phyloP scores from a whole-genome alignment of 2,113 vertebrate species.

The Ascaphus truei region DNA sequence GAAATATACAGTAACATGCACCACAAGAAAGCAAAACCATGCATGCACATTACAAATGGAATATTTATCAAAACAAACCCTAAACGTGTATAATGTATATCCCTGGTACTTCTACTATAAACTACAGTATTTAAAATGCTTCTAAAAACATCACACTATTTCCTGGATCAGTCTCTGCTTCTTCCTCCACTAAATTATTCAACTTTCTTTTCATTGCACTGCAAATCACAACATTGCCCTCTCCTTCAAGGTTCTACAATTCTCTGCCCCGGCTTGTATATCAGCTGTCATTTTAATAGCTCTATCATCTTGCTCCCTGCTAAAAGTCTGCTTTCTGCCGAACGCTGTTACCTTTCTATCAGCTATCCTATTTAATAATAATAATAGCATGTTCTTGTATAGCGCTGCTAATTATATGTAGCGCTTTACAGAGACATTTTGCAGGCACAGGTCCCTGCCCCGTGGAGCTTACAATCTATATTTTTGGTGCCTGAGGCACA shows the following conservation, averaged over 20 bases:
- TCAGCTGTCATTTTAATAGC: neutral
- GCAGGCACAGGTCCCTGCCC: no score
- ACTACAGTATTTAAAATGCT: conserved; percentile 2
- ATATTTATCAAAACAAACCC: neutral
- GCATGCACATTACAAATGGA: neutral
- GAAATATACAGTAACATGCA: no score
- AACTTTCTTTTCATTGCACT: conserved; percentile 9
- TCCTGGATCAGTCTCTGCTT: neutral
- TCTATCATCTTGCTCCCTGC: no score
- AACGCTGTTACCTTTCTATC: no score
- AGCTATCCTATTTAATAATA: no score
- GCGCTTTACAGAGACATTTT: no score
- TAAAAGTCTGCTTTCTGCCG: no score
- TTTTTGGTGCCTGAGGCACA: no score
- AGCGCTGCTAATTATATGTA: no score
- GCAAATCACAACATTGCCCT: conserved; percentile 21
- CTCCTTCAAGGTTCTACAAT: conserved; percentile 7
- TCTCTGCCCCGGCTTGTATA: neutral
- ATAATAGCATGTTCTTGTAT: no score
- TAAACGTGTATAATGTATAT: conserved; percentile 2
- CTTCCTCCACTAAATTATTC: conserved; percentile 27
- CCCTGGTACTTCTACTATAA: neutral
- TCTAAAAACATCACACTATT: neutral
- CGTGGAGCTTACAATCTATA: no score
- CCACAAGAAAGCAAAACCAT: neutral